Evolutionary conservation across 2,888 invertebrate genomes (phyloP), one percentile per base, ranked within the genome.

Genomic region (Diabrotica balteata): DNA sequence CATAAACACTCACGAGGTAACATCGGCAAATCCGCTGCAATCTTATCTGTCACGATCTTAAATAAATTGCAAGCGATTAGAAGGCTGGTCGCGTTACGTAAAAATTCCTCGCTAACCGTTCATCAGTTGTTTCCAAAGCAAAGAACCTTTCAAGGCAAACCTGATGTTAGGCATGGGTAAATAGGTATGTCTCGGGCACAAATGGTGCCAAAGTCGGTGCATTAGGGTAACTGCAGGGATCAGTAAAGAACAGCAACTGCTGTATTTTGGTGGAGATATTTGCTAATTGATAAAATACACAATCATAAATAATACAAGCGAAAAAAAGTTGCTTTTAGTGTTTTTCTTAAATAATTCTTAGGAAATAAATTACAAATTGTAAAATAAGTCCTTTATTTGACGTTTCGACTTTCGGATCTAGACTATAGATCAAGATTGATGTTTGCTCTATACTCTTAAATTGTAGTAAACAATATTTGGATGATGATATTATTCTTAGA

Each of bases 91-190:
- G 58, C 45, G 64, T 70, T 69, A 59, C 66, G 55, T 63, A 54
- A 67, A 69, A 66, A 67, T 67, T 69, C 63, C 51, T 49, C 63
- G 59, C 55, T 67, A 69, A 69, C 71, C 62, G 69, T 69, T 63
- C 62, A 70, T 67, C 68, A 55, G 49, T 65, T 65, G 43, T 64
- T 58, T 67, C 45, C 60, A 62, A 69, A 69, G 65, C 62, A 63
- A 67, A 63, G 61, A 65, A 67, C 61, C 66, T 69, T 65, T 66
- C 71, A 67, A 71, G 66, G 71, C 46, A 62, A 71, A 71, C 71
- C 50, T 67, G 58, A 64, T 57, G 60, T 61, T 67, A 62, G 59
- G 62, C 67, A 54, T 63, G 62, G 49, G 58, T 61, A 57, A 68
- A 64, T 57, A 58, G 64, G 63, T 53, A 68, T 45, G 65, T 68